A percentile compares a stretch with the other conserved stretches of the same genome.
These are phyloP conservation scores for Athetis lepigone DNA, from an alignment of 2,888 invertebrate species.

Conservation along the genomic window DNA sequence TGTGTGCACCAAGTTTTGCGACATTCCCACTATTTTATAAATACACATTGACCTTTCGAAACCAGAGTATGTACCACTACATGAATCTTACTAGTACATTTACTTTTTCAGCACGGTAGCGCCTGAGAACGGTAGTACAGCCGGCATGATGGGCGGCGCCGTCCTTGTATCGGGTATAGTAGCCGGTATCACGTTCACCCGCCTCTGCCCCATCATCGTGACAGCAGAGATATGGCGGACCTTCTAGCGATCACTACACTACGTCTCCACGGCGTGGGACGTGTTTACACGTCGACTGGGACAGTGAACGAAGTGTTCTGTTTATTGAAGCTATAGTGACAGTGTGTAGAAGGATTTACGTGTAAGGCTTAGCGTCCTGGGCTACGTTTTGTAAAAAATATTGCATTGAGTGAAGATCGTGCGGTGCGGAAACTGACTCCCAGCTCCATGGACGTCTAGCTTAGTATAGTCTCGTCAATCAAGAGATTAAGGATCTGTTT, in stretches of 20 bases:
- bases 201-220: slow-evolving; percentile 92
- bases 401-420: neutral
- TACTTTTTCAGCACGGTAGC: slow-evolving; percentile 92
- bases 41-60: neutral
- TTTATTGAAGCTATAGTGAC: slow-evolving; percentile 2
- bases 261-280: slow-evolving; percentile 73
- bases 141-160: slow-evolving; percentile 99
- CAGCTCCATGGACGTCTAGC: neutral
- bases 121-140: slow-evolving; percentile 95
- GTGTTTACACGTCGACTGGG: slow-evolving; percentile 64
- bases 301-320: slow-evolving; percentile 52
- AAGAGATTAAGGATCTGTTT: slow-evolving; percentile 1
- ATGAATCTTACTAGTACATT: neutral
- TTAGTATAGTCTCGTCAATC: slow-evolving; percentile 8
- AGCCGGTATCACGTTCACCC: slow-evolving; percentile 94
- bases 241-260: slow-evolving; percentile 77
- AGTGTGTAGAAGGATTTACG: slow-evolving; percentile 3
- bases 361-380: slow-evolving; percentile 2
- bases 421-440: neutral
- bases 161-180: slow-evolving; percentile 97
- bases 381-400: slow-evolving; percentile 7
- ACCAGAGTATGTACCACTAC: neutral
- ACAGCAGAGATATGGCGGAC: slow-evolving; percentile 66
- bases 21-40: slow-evolving; percentile 9
- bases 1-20: slow-evolving; percentile 23